Evolutionary conservation across 2,888 invertebrate genomes (phyloP), one percentile per base, ranked within the genome.

Genomic region (Aleiodes alternator): DNA sequence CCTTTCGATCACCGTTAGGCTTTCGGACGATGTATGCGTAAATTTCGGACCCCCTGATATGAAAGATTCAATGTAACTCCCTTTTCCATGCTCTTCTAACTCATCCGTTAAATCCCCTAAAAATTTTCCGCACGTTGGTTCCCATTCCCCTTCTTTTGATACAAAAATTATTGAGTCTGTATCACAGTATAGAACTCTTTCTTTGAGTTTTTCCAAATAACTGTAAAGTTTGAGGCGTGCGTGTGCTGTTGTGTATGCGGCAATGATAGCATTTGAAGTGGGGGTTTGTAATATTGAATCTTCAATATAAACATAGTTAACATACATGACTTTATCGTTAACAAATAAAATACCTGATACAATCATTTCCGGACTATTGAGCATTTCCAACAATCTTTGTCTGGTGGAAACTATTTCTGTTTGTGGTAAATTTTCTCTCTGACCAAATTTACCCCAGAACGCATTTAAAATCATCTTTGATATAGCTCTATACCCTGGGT

Each of bases 31-130:
- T 70, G 14, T 76, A 72, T 1, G 74, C 59, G 76, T 88, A 86
- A 73, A 87, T 79, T 88, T 89, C 4, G 87, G 86, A 0, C 87
- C 89, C 81, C 83, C 84, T 34, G 83, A 81, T 7, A 85, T 84
- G 79, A 87, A 88, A 73, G 84, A 82, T 23, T 76, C 80, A n/a
- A 89, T 87, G 55, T 82, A 84, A 31, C 80, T 78, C 9, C 80
- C 83, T 5, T 81, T 82, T 0, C 69, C 56, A 8, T 75, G 84
- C 82, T 79, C 76, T 11, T 76, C 72, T 1, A 88, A 69, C 76
- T 89, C 88, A 76, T 88, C 83, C 2, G 86, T 88, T 79, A 88
- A 74, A 59, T 89, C 85, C 0, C 86, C 85, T 7, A 88, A 70
- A 73, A 78, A 86, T 71, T 84, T 80, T 34, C 86, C 87, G 0